A percentile compares a stretch with the other conserved stretches of the same genome.
These are phyloP conservation scores for Phorcus lineatus DNA, from an alignment of 2,888 invertebrate genomes.

Conservation along the genomic window DNA sequence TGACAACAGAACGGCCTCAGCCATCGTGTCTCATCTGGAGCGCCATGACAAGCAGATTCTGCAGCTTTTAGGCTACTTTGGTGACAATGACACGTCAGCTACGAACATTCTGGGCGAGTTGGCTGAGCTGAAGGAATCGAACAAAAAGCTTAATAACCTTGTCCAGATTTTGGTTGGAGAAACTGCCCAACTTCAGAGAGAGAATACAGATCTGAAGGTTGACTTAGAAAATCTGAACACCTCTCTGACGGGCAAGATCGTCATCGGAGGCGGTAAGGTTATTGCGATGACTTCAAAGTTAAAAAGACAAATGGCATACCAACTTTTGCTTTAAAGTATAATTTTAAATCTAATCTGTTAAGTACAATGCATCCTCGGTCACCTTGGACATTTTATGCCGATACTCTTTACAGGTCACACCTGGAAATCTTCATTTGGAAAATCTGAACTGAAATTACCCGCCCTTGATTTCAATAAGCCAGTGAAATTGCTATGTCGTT, in stretches of 20 bases:
- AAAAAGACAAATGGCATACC: too few relatives aligned
- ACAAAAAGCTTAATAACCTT: slow-evolving; percentile 27
- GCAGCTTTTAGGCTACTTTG: slow-evolving; percentile 30
- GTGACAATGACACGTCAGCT: slow-evolving; percentile 18
- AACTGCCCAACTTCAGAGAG: slow-evolving; percentile 6
- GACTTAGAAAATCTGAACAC: slow-evolving; percentile 26
- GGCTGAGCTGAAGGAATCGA: slow-evolving; percentile 3
- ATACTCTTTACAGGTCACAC: too few relatives aligned
- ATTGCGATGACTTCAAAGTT: too few relatives aligned
- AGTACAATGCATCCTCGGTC: too few relatives aligned
- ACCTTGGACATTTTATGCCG: too few relatives aligned
- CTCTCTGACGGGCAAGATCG: slow-evolving; percentile 22
- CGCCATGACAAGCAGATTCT: slow-evolving; percentile 32
- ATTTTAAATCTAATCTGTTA: too few relatives aligned
- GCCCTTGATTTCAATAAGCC: too few relatives aligned
- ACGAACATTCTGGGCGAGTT: slow-evolving; percentile 31
- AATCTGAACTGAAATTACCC: too few relatives aligned
- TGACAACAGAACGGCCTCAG: slow-evolving; percentile 33
- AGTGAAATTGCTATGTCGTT: too few relatives aligned
- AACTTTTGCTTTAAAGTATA: too few relatives aligned
- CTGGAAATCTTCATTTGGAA: too few relatives aligned
- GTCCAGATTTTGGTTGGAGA: slow-evolving; percentile 29
- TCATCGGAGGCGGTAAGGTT: slow-evolving; percentile 27
- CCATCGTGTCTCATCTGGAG: slow-evolving; percentile 30
- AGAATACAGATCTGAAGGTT: slow-evolving; percentile 23